phyloP scores from a whole-genome alignment of 2,888 invertebrate genomes.

The Yponomeuta malinellus region DNA sequence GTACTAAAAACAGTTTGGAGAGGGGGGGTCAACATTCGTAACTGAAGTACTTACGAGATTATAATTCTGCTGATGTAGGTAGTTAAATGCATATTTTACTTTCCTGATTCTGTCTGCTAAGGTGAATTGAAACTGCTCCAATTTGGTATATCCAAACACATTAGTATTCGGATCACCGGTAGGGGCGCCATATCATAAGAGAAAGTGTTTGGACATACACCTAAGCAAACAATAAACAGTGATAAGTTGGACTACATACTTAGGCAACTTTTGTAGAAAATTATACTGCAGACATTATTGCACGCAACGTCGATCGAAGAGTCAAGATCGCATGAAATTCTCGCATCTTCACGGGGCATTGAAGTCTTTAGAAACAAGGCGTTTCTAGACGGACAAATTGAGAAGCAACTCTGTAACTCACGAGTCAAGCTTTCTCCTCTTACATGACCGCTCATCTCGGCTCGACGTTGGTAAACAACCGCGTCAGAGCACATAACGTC shows the following conservation, averaged over 20 bases:
- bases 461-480: constrained; percentile 17
- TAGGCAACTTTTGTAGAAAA: background rate
- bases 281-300: background rate
- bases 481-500: constrained; percentile 15
- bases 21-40: background rate
- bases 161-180: background rate
- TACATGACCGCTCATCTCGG: constrained; percentile 3
- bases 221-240: background rate
- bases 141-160: background rate
- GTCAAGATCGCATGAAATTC: background rate
- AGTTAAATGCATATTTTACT: background rate
- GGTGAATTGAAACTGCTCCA: background rate
- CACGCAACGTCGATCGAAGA: background rate
- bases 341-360: background rate
- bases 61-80: background rate
- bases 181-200: background rate
- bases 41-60: background rate
- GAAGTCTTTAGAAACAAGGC: background rate
- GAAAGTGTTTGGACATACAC: background rate
- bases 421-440: constrained; percentile 9
- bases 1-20: too few relatives aligned
- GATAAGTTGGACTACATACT: background rate
- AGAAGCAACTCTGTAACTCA: background rate
- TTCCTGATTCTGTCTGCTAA: background rate
- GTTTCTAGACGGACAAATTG: background rate